Conservation (phyloP, 2,113 vertebrate genomes). For the Petrocephalus microphthalmus region DNA sequence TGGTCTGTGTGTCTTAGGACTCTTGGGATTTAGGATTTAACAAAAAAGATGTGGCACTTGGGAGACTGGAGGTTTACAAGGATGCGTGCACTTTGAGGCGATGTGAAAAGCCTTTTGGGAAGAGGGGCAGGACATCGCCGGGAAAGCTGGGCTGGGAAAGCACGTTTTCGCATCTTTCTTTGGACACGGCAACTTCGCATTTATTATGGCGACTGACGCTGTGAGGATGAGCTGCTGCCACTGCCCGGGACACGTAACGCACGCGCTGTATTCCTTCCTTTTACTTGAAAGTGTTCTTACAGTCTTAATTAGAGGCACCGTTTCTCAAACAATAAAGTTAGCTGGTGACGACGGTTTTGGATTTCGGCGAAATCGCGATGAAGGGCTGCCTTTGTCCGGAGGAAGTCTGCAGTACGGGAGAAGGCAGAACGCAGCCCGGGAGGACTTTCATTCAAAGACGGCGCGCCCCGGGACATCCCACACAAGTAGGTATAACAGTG, state of each 20-base stretch:
- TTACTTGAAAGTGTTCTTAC: background rate
- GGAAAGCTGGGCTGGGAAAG: background rate
- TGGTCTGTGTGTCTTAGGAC: background rate
- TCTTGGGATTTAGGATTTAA: background rate
- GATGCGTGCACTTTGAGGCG: background rate
- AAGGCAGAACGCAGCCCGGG: background rate
- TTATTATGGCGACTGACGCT: background rate
- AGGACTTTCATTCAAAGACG: background rate
- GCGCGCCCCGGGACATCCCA: background rate
- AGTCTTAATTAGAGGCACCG: slow-evolving; percentile 13
- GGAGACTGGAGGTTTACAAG: background rate
- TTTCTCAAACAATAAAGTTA: slow-evolving; percentile 21
- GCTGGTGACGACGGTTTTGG: slow-evolving; percentile 5
- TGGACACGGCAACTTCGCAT: background rate
- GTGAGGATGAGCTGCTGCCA: background rate
- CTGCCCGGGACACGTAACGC: background rate
- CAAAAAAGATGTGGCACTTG: background rate
- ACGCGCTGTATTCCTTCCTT: background rate
- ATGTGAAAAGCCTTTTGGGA: background rate
- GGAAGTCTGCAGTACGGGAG: slow-evolving; percentile 10
- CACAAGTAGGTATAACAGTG: slow-evolving; percentile 17
- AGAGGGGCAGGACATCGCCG: background rate
- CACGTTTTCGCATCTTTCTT: background rate
- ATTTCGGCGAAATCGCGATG: slow-evolving; percentile 2
- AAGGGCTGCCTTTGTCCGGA: slow-evolving; percentile 11